phyloP scores from a whole-genome alignment of 2,888 invertebrate species.

The Zonitis immaculata region DNA sequence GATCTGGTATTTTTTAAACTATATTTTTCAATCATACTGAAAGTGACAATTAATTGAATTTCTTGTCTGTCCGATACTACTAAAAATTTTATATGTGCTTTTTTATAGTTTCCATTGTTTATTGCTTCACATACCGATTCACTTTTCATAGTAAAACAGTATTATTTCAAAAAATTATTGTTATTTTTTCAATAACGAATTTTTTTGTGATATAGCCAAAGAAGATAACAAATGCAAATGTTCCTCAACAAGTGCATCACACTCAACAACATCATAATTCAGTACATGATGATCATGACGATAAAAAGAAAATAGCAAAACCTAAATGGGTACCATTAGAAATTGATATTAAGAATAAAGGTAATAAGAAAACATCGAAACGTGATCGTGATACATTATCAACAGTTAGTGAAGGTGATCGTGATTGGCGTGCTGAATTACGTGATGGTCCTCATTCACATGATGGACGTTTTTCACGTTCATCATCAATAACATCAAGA shows the following conservation, averaged over 20 bases:
- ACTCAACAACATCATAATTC: constrained; percentile 7
- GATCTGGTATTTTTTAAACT: no score
- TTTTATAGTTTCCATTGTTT: no score
- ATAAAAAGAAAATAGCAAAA: constrained; percentile 51
- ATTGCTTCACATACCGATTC: no score
- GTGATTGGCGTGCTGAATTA: constrained; percentile 44
- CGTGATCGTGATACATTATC: constrained; percentile 39
- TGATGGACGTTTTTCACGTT: constrained; percentile 42
- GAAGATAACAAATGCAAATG: constrained; percentile 2
- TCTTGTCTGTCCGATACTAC: no score
- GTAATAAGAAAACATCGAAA: constrained; percentile 59
- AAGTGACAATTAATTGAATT: no score
- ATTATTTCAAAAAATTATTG: no score
- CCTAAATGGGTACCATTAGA: constrained; percentile 92
- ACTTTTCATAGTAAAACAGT: no score
- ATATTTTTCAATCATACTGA: no score
- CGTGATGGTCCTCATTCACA: constrained; percentile 25
- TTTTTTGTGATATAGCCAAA: constrained; percentile 7
- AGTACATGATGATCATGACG: constrained; percentile 45
- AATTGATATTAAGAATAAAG: constrained; percentile 75
- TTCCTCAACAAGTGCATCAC: constrained; percentile 3
- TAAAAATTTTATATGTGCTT: no score
- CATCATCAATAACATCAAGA: constrained; percentile 38
- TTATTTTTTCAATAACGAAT: no score
- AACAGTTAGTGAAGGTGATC: constrained; percentile 45